These are phyloP conservation scores for Indicator maculatus DNA, from an alignment of 2,113 vertebrate species.

Conservation along the genomic window DNA sequence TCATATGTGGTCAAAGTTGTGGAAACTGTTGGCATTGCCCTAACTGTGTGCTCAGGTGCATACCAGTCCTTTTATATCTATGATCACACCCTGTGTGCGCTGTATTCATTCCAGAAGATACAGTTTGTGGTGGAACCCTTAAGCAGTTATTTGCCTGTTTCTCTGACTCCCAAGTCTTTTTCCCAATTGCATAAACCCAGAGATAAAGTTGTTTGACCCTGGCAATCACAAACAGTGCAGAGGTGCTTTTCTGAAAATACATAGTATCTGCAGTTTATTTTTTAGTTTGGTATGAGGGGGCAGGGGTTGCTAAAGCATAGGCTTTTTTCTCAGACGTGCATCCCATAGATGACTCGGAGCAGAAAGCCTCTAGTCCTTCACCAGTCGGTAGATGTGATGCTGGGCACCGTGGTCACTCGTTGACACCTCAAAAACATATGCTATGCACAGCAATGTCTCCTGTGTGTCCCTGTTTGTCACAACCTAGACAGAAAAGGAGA, in stretches of 20 bases:
- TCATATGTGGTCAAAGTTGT: neutral
- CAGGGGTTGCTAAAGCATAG: conserved; percentile 51
- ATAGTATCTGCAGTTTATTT: conserved; percentile 76
- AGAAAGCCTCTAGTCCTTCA: conserved; percentile 87
- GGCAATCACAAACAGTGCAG: conserved; percentile 53
- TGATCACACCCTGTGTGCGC: neutral
- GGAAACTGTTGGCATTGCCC: neutral
- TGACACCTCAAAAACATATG: conserved; percentile 94
- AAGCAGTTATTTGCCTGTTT: neutral
- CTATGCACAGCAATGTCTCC: conserved; percentile 92
- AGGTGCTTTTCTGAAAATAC: conserved; percentile 70
- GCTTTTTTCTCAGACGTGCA: conserved; percentile 53
- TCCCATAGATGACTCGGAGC: conserved; percentile 11
- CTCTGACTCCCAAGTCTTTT: neutral
- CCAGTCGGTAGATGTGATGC: conserved; percentile 94
- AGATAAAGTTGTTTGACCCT: neutral
- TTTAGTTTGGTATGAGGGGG: conserved; percentile 45
- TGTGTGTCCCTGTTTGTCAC: conserved; percentile 94
- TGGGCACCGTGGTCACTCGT: conserved; percentile 93
- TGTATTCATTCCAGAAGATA: neutral
- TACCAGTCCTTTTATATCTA: neutral
- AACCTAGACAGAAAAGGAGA: conserved; percentile 79
- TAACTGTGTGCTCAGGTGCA: neutral
- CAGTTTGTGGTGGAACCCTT: neutral
- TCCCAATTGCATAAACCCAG: neutral